Base-by-base conservation (phyloP, 2,113 vertebrate genomes). In the Calonectris borealis region DNA sequence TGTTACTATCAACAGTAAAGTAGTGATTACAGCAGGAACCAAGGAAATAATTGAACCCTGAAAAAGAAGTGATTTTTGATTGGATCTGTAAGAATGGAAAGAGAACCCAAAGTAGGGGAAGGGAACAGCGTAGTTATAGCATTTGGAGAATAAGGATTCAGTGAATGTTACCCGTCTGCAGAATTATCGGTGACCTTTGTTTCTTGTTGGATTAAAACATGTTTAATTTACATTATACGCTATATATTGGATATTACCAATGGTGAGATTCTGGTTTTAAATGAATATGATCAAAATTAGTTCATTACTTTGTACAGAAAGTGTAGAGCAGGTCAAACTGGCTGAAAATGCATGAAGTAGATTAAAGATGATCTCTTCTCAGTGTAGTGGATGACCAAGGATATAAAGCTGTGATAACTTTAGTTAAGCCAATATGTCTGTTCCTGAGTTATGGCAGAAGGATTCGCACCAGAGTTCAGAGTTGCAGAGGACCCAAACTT, bases 101-200 rank as follows among this genome's bases (percentile, higher is more conserved):
- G 31, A 71, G 46, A 91, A 58, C 29, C 38, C 20, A 24, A 75
- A 78, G 69, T 5, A 88, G 16, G 9, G 9, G 6, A 78, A 65
- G 11, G 19, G 10, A 86, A 48, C 9, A 86, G 5, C 0, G 0
- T 25, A 77, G 2, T 73, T 65, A 32, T 3, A 69, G 11, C 3
- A 29, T 81, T 81, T 91, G 24, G 69, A 86, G 32, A 68, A 88
- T 31, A n/a, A 75, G 8, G 4, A 34, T 62, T 81, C n/a, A 48
- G 21, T 62, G 26, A 54, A 62, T 24, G 13, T 38, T 57, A 70
- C 7, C 34, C 69, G 17, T 34, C 17, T 60, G 11, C 13, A 62
- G 10, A 77, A 55, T 42, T 60, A 54, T 19, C 13, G 40, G 13
- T 11, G 18, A 46, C 14, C 9, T 46, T 44, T 42, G 7, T 66